Conservation (phyloP, 2,113 vertebrate genomes). For the Potamarius usumacintae region DNA sequence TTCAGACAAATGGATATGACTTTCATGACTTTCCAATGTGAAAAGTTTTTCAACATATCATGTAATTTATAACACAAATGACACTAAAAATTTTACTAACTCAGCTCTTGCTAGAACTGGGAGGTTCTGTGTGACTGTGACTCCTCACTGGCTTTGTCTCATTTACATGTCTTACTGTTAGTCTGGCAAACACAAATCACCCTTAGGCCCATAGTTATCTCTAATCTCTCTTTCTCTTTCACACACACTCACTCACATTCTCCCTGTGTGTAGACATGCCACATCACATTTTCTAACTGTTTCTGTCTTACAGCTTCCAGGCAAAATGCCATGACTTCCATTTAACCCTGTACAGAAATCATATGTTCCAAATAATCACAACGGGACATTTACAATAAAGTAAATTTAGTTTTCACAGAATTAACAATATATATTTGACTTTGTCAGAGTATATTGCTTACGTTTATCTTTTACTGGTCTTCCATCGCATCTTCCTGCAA, state of each 20-base stretch:
- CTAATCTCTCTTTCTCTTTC: neutral
- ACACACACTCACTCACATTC: neutral
- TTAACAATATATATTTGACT: neutral
- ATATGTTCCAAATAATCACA: neutral
- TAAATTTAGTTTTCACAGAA: neutral
- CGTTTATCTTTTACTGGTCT: conserved; percentile 66
- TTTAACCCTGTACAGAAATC: neutral
- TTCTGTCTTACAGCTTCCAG: conserved; percentile 27
- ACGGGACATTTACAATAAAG: neutral
- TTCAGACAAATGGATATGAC: neutral
- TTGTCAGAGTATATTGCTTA: conserved; percentile 59
- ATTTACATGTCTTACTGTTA: conserved; percentile 5
- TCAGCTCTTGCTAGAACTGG: neutral
- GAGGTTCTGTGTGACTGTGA: neutral
- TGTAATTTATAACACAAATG: neutral
- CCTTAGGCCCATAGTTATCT: conserved; percentile 12
- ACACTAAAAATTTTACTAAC: neutral
- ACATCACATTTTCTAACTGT: conserved; percentile 42
- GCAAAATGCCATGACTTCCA: conserved; percentile 18
- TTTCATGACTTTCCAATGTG: neutral
- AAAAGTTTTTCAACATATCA: neutral
- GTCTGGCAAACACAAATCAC: conserved; percentile 11
- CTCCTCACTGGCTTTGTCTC: neutral
- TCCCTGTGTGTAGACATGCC: neutral
- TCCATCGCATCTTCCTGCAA: conserved; percentile 79